Base-by-base conservation (phyloP, 2,797 vertebrate species). In the Nyctibius grandis region DNA sequence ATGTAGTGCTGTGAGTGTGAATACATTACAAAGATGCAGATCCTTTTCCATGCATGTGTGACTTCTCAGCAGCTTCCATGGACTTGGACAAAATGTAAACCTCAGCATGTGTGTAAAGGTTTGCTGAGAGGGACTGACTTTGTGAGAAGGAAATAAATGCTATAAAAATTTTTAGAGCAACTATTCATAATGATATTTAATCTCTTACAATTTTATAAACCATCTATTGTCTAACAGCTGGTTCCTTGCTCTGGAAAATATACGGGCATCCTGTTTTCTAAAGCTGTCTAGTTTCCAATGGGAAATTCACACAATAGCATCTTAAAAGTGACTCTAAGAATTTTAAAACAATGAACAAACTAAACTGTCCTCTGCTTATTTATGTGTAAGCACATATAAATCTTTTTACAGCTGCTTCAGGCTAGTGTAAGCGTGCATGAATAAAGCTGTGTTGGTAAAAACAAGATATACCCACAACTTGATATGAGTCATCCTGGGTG, bases 221-320 rank as follows among this genome's bases (percentile, higher is more conserved):
- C 7, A 54, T 34, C 44, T 82, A 59, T 73, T 86, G 34, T 70
- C 61, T 51, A 84, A 69, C 13, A 87, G 10, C 26, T 42, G 14
- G 15, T 83, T 92, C 29, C 7, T 11, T 61, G 14, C 33, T 36
- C 38, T 88, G 45, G 69, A 88, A 89, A 93, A 93, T 61, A 83
- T 16, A 64, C 20, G 61, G 48, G 42, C 87, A 88, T 94, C 73
- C 76, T 96, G 61, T 90, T 92, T 95, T 81, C 73, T 91, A 54
- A 64, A 90, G 40, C n/a, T 73, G n/a, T 65, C 11, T 36, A 38
- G 15, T 86, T 96, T 79, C 73, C 57, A 90, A 15, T 56, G 40
- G 33, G 60, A 85, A 38, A 51, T 92, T 92, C 61, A 69, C 56
- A 91, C 69, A 72, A 89, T 31, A 68, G 6, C 42, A 50, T 63